Evolutionary conservation across 2,113 vertebrate species (phyloP), one percentile per base, ranked within the genome.

Genomic region (Cygnus buccinator): DNA sequence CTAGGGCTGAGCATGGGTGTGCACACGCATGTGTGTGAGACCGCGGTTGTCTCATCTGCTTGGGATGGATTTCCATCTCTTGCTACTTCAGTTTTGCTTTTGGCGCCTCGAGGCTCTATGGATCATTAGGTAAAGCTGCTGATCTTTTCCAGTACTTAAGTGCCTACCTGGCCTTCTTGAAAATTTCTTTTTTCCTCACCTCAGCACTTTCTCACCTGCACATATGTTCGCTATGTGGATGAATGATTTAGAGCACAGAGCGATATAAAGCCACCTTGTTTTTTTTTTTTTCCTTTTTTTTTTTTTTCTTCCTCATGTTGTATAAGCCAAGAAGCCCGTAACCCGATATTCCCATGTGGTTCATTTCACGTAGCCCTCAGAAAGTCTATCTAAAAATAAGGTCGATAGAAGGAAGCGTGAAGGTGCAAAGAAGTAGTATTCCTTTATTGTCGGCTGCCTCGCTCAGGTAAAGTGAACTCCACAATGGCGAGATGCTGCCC

Each of bases 111-210:
- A 80, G 65, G 85, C 59, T 95, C 94, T 79, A 67, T 41, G 79
- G 87, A 68, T 91, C 73, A 87, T 94, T 89, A 87, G 50, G 84
- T 65, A 87, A 94, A 97, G 68, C 22, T 96, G 96, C 95, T 96
- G 94, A 75, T 94, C 72, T 86, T 95, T 77, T 89, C 72, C 90
- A 77, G 95, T 31, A 78, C 54, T 88, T n/a, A 94, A 90, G 65
- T 94, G 90, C 87, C 95, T 97, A 92, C 43, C 77, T 87, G 74
- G 78, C 75, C 79, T 91, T 72, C 91, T 65, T 75, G 84, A 94
- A 73, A 95, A 68, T 31, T 26, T 71, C 21, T 62, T 48, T 54
- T 55, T 88, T 50, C 61, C 71, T 83, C 61, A 63, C 87, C 86
- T 91, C 10, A 31, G 93, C 94, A 91, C 55, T 84, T 74, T 85